phyloP scores from a whole-genome alignment of 1,140 invertebrate species.

The Berghia stephanieae region DNA sequence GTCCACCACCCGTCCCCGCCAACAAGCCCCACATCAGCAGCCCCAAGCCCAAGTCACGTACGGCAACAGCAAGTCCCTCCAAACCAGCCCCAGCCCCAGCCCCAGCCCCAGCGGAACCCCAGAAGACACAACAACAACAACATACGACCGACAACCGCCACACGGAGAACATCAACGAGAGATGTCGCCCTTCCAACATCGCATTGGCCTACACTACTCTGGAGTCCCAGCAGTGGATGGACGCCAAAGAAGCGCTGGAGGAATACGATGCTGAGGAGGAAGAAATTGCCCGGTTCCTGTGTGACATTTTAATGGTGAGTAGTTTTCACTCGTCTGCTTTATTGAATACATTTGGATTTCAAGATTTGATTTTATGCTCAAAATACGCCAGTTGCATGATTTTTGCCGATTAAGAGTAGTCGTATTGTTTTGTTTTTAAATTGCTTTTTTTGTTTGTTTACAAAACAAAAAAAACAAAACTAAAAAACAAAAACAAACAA shows the following conservation, averaged over 20 bases:
- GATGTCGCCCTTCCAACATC: conserved; percentile 55
- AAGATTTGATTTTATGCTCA: no score
- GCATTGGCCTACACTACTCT: conserved; percentile 53
- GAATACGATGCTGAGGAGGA: conserved; percentile 53
- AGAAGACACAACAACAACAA: no score
- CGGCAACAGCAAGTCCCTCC: no score
- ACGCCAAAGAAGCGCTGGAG: conserved; percentile 59
- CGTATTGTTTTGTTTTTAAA: no score
- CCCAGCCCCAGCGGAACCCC: no score
- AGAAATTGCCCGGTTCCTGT: conserved; percentile 47
- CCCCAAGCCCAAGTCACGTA: not conserved
- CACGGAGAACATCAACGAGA: conserved; percentile 58
- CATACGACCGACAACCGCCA: conserved; percentile 45
- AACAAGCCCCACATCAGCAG: conserved; percentile 9
- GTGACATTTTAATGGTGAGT: conserved; percentile 52
- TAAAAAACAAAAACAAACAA: no score
- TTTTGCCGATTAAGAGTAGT: no score
- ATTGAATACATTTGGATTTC: no score
- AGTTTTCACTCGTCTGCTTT: not conserved
- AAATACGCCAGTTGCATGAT: no score
- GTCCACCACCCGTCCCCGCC: not conserved
- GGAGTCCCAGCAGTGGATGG: conserved; percentile 55
- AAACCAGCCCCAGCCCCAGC: no score
- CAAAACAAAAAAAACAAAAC: no score
- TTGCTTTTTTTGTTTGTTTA: no score